Base-by-base conservation (phyloP, 1,140 invertebrate genomes). In the Drosophila funebris region DNA sequence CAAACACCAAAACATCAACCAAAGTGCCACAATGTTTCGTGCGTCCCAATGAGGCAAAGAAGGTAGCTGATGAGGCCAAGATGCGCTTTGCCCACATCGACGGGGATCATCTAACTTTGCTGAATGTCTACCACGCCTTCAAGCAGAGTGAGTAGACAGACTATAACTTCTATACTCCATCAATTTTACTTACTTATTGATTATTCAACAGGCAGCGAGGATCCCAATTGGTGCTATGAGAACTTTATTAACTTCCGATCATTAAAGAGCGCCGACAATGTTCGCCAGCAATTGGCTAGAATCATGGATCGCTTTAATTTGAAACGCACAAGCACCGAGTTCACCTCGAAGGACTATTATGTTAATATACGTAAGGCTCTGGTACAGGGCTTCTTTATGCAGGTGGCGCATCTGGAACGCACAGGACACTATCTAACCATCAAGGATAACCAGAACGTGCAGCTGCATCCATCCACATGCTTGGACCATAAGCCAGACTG, bases 21-120 rank as follows among this genome's bases (percentile, higher is more conserved):
- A 74, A 95, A 98, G 99, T 99, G 93, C 98, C 99, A 90, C 98
- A 99, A 95, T 99, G 98, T 93, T 99, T 99, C 94, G 97, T 99
- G 64, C 95, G 99, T 90, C 99, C 99, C 29, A 98, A 98, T 92
- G 99, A 99, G 93, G 96, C 97, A n/a, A 98, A 99, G 93, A 99
- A 99, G 92, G 97, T 97, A 46, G 98, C 99, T 3, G 99, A 99
- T 92, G 98, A 99, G 92, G 97, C 98, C 71, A 99, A 99, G 94
- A 98, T 99, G 96, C 94, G 98, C 61, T 99, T 99, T 93, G 98
- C 99, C 0, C 99, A 99, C 93, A 99, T 99, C 80, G 99, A 99
- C 93, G 99, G 99, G 18, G 99, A 99, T 93, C 99, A 99, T 92
- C 94, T 99, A 67, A 99, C 99, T 3, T 93, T 99, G 63, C 94